Percentiles rank a stretch among this genome's conserved stretches.
Conservation (phyloP, 2,797 vertebrate species). For the Dendrocincla tyrannina region DNA sequence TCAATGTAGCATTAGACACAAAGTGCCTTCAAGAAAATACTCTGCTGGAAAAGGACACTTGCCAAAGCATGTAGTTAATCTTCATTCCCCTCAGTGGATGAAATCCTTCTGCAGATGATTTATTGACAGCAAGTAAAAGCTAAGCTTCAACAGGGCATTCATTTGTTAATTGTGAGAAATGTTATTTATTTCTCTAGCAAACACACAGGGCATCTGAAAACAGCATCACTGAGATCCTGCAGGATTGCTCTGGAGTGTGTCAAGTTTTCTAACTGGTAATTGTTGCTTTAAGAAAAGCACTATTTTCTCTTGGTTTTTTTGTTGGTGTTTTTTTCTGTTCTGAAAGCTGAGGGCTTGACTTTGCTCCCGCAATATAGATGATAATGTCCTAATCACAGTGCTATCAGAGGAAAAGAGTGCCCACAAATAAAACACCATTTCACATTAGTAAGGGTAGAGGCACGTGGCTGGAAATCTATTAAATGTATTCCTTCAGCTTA, state of each 20-base stretch:
- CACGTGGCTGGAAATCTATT: not conserved
- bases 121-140: constrained; percentile 9
- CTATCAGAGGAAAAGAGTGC: not conserved
- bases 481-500: not conserved
- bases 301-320: not conserved
- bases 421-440: not conserved
- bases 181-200: constrained; percentile 39
- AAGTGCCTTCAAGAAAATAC: constrained; percentile 37
- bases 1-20: not conserved
- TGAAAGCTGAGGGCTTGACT: not conserved
- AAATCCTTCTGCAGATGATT: constrained; percentile 25
- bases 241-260: not conserved
- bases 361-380: not conserved
- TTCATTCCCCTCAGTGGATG: constrained; percentile 9
- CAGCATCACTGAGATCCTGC: not conserved
- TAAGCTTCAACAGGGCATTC: not conserved
- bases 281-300: not conserved
- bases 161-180: constrained; percentile 49
- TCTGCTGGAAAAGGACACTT: constrained; percentile 14
- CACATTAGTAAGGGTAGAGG: not conserved
- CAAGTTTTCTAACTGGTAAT: not conserved
- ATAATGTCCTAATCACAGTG: not conserved
- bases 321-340: not conserved
- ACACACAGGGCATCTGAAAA: not conserved
- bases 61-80: constrained; percentile 18